Conservation (phyloP, 2,797 vertebrate genomes). For the Microcaecilia unicolor region DNA sequence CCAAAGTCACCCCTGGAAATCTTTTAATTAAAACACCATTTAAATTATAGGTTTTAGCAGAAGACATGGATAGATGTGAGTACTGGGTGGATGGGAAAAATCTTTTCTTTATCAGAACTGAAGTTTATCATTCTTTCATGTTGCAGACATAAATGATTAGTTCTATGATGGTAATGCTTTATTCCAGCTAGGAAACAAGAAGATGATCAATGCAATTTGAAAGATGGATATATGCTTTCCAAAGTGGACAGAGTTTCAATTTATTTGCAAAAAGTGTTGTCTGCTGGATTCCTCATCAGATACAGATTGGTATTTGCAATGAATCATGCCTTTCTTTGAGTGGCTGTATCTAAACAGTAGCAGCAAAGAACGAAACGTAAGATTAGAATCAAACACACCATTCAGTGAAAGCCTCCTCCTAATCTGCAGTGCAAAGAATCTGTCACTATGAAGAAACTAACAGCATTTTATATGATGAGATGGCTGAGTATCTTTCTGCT, state of each 20-base stretch:
- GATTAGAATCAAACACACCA: slow-evolving; percentile 28
- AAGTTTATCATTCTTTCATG: slow-evolving; percentile 4
- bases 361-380: not conserved
- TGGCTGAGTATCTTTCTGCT: too few relatives aligned
- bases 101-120: not conserved
- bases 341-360: slow-evolving; percentile 18
- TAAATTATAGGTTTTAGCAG: too few relatives aligned
- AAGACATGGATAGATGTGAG: too few relatives aligned
- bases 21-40: too few relatives aligned
- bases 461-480: too few relatives aligned
- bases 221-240: slow-evolving; percentile 20
- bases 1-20: too few relatives aligned
- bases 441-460: slow-evolving; percentile 4
- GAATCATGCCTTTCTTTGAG: slow-evolving; percentile 23
- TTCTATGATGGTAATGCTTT: not conserved
- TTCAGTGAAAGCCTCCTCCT: slow-evolving; percentile 18
- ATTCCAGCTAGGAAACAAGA: not conserved
- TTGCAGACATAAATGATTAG: slow-evolving; percentile 15
- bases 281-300: slow-evolving; percentile 16
- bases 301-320: slow-evolving; percentile 18
- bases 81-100: too few relatives aligned
- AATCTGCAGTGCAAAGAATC: slow-evolving; percentile 2
- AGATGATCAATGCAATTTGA: slow-evolving; percentile 19
- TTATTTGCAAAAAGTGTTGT: slow-evolving; percentile 28
- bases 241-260: slow-evolving; percentile 30